These are phyloP conservation scores for Meandrina meandrites DNA, from an alignment of 92 coral and sea anemone genomes.

Conservation along the genomic window DNA sequence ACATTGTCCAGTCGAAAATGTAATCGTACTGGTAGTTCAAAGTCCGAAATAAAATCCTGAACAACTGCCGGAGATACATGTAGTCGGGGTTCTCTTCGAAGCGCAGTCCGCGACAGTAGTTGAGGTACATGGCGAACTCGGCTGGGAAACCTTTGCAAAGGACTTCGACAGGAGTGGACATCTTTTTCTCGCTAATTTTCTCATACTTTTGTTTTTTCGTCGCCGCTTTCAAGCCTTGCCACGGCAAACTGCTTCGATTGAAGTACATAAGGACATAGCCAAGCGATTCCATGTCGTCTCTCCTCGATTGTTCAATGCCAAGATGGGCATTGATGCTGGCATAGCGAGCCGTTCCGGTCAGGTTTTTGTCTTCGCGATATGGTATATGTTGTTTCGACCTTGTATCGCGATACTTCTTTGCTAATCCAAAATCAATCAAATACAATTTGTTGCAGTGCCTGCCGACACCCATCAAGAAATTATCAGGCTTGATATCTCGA, in stretches of 20 bases:
- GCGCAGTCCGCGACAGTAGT: slow-evolving; percentile 95
- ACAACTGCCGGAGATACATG: slow-evolving; percentile 97
- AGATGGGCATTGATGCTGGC: slow-evolving; percentile 98
- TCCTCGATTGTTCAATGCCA: slow-evolving; percentile 96
- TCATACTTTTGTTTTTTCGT: slow-evolving; percentile 98
- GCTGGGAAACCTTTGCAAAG: slow-evolving; percentile 99
- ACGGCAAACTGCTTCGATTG: slow-evolving; percentile 95
- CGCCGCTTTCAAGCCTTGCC: slow-evolving; percentile 99
- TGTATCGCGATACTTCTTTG: slow-evolving; percentile 96
- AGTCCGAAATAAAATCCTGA: slow-evolving; percentile 95
- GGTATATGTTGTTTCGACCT: slow-evolving; percentile 94
- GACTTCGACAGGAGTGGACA: slow-evolving; percentile 97
- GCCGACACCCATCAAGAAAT: slow-evolving; percentile 99
- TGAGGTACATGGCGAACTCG: slow-evolving; percentile 98
- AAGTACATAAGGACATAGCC: slow-evolving; percentile 99
- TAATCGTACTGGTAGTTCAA: slow-evolving; percentile 97
- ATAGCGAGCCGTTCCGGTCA: slow-evolving; percentile 98
- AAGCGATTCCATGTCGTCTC: slow-evolving; percentile 98
- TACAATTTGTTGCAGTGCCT: slow-evolving; percentile 96
- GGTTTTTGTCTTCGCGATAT: slow-evolving; percentile 97
- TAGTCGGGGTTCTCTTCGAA: slow-evolving; percentile 96
- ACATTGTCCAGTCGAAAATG: slow-evolving; percentile 99
- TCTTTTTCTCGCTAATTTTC: slow-evolving; percentile 98
- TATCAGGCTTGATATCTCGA: slow-evolving; percentile 99
- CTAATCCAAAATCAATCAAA: slow-evolving; percentile 98